Evolutionary conservation across 2,113 vertebrate genomes (phyloP), one percentile per base, ranked within the genome.

Genomic region (Calyptomena viridis): DNA sequence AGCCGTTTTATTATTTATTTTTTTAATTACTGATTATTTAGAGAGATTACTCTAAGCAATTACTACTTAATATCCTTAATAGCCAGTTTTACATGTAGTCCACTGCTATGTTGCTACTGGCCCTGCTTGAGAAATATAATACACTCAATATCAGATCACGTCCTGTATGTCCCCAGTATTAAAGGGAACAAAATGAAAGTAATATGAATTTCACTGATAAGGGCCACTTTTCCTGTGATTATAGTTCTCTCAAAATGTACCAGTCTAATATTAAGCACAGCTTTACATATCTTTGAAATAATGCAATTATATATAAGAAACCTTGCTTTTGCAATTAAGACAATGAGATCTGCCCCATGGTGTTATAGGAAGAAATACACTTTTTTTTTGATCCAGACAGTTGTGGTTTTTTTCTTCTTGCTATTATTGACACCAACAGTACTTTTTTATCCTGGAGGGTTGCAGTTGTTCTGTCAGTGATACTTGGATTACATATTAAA

Each of bases 11-110:
- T 95, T 95, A 92, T 95, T 95, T 97, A 90, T 95, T 95, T 97
- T 87, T 88, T 95, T 91, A 97, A 98, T 97, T 96, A 89, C 97
- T 97, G 98, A 98, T 98, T 94, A 94, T 90, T 80, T 96, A 68
- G 39, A 44, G 93, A 98, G 98, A 98, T 98, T 97, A 95, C 56
- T 42, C 55, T 74, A 87, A 56, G 31, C 85, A 88, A 95, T 97
- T 96, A 91, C 60, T 58, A 55, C 84, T 97, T 96, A 93, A 97
- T 96, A 96, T 97, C 96, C 97, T 96, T 97, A 94, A 95, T 95
- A 50, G 76, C 95, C 97, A 89, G 50, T 94, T 97, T 91, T 96
- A 88, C 94, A 94, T 90, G 40, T 95, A 89, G 96, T 97, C 93
- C 96, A 93, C 92, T 95, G 89, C 87, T 64, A 52, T 72, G 76